A percentile compares a stretch with the other conserved stretches of the same genome.
These are phyloP conservation scores for Anastrepha obliqua DNA, from an alignment of 1,140 invertebrate species.

Conservation along the genomic window DNA sequence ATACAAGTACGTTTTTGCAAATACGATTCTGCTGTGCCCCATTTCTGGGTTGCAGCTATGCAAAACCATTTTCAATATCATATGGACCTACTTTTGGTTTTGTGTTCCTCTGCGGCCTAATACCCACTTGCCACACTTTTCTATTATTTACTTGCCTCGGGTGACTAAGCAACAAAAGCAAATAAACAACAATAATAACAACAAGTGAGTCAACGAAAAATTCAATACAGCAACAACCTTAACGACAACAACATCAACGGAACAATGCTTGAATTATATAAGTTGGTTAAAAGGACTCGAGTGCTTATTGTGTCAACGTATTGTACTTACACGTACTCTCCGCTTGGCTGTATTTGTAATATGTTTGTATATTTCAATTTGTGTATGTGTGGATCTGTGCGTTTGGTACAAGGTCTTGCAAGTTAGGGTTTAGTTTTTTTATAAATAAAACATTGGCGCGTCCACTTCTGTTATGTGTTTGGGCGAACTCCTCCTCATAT, in stretches of 20 bases:
- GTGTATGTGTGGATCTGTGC: background rate
- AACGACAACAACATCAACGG: background rate
- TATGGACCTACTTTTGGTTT: constrained; percentile 47
- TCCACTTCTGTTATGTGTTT: too few species aligned
- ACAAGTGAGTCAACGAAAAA: background rate
- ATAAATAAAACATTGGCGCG: too few species aligned
- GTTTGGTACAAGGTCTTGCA: background rate
- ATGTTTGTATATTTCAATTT: background rate
- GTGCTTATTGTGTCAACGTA: constrained; percentile 41
- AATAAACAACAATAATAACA: background rate
- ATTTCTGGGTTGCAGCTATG: background rate
- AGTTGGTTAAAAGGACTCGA: constrained; percentile 11
- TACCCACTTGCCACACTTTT: constrained; percentile 37
- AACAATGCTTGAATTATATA: constrained; percentile 9
- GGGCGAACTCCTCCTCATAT: too few species aligned
- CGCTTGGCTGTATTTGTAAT: background rate
- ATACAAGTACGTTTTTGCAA: background rate
- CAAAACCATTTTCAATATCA: constrained; percentile 43
- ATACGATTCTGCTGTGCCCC: background rate
- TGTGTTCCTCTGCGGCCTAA: constrained; percentile 11
- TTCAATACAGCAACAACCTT: background rate
- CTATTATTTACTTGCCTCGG: background rate
- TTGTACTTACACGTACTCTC: background rate
- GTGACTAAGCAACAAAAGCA: background rate
- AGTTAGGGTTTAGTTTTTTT: background rate